phyloP scores from a whole-genome alignment of 2,888 invertebrate genomes.

The Mythimna vitellina region DNA sequence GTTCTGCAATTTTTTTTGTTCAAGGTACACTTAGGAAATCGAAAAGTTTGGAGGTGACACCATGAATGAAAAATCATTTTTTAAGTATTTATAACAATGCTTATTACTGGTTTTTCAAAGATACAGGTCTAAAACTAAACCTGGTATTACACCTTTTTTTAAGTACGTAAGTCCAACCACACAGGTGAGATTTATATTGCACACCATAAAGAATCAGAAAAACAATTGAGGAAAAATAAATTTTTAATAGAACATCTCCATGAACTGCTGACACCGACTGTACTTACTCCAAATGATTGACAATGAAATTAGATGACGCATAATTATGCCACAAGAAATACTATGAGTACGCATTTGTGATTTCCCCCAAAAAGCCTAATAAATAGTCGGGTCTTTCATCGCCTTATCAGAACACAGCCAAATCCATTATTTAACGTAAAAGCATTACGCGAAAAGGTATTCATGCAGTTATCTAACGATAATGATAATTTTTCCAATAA shows the following conservation, averaged over 20 bases:
- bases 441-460: conserved; percentile 56
- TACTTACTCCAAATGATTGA: conserved; percentile 33
- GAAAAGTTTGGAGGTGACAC: no score
- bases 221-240: neutral
- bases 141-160: no score
- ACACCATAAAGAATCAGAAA: no score
- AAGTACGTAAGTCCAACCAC: no score
- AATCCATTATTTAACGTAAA: conserved; percentile 60
- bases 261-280: conserved; percentile 18
- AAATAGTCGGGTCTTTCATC: conserved; percentile 62
- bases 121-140: no score
- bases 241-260: neutral
- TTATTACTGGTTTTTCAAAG: no score
- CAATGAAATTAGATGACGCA: conserved; percentile 44
- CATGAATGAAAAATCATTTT: no score
- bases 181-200: no score
- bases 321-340: conserved; percentile 10
- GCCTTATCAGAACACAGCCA: conserved; percentile 59
- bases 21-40: no score
- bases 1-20: no score
- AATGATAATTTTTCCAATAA: conserved; percentile 72
- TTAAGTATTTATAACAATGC: no score
- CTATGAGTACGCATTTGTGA: conserved; percentile 19
- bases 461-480: conserved; percentile 64
- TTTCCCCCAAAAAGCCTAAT: conserved; percentile 46